These are phyloP conservation scores for Loripinus fragilis DNA, from an alignment of 2,888 invertebrate genomes.

Conservation along the genomic window DNA sequence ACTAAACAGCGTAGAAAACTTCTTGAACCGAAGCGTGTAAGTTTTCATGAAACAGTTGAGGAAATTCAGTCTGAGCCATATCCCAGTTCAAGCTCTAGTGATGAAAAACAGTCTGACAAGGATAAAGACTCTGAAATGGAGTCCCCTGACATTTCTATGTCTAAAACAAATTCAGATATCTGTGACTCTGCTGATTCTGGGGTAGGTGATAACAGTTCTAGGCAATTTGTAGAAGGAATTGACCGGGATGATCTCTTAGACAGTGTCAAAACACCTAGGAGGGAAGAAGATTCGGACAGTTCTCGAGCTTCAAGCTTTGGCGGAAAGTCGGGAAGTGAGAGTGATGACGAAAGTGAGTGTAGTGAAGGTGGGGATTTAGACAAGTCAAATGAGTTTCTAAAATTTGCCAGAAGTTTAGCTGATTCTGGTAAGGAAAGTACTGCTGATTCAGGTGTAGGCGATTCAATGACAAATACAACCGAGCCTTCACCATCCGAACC, in stretches of 20 bases:
- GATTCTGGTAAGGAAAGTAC: conserved; percentile 73
- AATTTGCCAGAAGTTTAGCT: conserved; percentile 70
- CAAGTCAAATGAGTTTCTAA: conserved; percentile 60
- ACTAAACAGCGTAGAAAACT: conserved; percentile 38
- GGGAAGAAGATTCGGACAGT: conserved; percentile 2
- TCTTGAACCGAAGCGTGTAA: conserved; percentile 68
- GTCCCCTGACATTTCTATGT: conserved; percentile 47
- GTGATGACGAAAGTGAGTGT: conserved; percentile 50
- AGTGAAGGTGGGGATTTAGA: conserved; percentile 56
- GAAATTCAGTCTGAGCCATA: conserved; percentile 57
- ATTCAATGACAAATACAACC: conserved; percentile 61
- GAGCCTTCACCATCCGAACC: conserved; percentile 70
- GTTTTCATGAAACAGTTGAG: conserved; percentile 71
- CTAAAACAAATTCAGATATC: conserved; percentile 56
- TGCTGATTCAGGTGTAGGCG: conserved; percentile 71
- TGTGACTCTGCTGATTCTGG: conserved; percentile 49
- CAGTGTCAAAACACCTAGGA: neutral
- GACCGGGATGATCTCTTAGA: neutral
- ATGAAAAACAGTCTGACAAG: conserved; percentile 41
- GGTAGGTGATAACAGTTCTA: conserved; percentile 4
- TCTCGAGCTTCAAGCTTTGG: conserved; percentile 9
- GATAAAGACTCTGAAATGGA: conserved; percentile 47
- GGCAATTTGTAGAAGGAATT: neutral
- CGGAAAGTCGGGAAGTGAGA: conserved; percentile 46
- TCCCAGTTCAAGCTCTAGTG: conserved; percentile 53